Conservation (phyloP, 1,140 invertebrate species). For the Drosophila nebulosa region DNA sequence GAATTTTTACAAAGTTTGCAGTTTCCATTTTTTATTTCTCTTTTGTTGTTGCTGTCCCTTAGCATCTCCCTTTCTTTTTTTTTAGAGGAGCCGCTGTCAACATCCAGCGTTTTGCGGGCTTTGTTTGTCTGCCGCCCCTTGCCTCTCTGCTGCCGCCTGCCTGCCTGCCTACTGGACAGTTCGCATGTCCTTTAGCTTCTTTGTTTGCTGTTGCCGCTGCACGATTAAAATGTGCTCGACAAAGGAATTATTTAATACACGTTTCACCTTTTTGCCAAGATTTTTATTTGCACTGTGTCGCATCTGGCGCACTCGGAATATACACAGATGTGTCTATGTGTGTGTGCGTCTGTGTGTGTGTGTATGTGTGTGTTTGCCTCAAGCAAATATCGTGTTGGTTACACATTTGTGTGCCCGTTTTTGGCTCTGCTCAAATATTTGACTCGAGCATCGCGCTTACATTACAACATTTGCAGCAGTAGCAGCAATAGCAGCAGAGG, state of each 20-base stretch:
- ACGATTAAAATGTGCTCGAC: conserved; percentile 79
- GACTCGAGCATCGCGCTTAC: conserved; percentile 57
- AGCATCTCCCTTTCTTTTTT: neutral
- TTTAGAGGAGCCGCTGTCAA: conserved; percentile 41
- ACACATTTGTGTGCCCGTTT: conserved; percentile 74
- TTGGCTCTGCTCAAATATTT: conserved; percentile 72
- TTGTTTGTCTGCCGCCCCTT: conserved; percentile 42
- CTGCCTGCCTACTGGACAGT: conserved; percentile 56
- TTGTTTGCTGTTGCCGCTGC: conserved; percentile 71
- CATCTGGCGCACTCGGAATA: conserved; percentile 35
- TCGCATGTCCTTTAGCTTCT: conserved; percentile 23
- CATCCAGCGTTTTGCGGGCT: conserved; percentile 7
- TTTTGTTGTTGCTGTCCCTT: neutral
- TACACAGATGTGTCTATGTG: neutral
- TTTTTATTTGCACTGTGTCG: conserved; percentile 70
- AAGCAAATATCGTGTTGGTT: conserved; percentile 78
- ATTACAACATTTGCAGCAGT: conserved; percentile 57
- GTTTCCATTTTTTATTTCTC: conserved; percentile 37
- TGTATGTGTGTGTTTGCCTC: conserved; percentile 50
- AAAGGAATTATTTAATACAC: conserved; percentile 80
- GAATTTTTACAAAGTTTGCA: conserved; percentile 78
- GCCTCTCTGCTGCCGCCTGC: neutral
- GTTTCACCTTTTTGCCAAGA: conserved; percentile 75
- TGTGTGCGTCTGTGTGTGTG: conserved; percentile 3
- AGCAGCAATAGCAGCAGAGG: too few species aligned